Conservation (phyloP, 2,888 invertebrate species). For the Copidosoma aretas region DNA sequence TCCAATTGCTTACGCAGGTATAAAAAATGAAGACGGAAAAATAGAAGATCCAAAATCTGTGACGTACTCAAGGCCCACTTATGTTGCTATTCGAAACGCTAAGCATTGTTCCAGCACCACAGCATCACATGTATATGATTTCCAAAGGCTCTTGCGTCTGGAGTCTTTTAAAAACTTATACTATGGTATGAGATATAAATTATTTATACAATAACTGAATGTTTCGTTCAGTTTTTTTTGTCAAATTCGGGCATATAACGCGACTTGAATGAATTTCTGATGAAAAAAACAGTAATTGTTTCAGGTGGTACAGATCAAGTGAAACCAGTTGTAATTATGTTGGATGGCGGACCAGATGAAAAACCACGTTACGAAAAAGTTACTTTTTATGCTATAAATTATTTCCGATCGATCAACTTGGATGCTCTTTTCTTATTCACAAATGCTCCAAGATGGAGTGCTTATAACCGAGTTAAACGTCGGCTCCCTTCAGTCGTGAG, state of each 20-base stretch:
- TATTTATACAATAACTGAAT: no score
- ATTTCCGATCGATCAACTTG: background rate
- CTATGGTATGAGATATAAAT: background rate
- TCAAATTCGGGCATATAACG: no score
- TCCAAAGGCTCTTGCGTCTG: background rate
- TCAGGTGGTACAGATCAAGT: background rate
- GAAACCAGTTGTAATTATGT: background rate
- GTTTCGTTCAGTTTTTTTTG: no score
- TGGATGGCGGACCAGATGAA: background rate
- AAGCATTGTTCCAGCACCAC: slow-evolving; percentile 22
- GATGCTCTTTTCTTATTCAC: background rate
- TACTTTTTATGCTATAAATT: background rate
- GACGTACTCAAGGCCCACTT: background rate
- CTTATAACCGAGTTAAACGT: background rate
- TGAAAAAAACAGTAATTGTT: no score
- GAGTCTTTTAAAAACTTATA: background rate
- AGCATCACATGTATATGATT: background rate
- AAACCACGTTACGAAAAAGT: background rate
- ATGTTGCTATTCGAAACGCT: background rate
- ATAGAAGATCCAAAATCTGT: background rate
- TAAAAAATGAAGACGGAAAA: background rate
- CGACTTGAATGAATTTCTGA: no score
- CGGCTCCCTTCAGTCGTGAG: background rate
- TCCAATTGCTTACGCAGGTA: background rate
- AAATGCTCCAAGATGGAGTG: background rate